A percentile compares a stretch with the other conserved stretches of the same genome.
Evolutionary conservation across 2,797 vertebrate species (phyloP).

Genomic region (Miichthys miiuy): DNA sequence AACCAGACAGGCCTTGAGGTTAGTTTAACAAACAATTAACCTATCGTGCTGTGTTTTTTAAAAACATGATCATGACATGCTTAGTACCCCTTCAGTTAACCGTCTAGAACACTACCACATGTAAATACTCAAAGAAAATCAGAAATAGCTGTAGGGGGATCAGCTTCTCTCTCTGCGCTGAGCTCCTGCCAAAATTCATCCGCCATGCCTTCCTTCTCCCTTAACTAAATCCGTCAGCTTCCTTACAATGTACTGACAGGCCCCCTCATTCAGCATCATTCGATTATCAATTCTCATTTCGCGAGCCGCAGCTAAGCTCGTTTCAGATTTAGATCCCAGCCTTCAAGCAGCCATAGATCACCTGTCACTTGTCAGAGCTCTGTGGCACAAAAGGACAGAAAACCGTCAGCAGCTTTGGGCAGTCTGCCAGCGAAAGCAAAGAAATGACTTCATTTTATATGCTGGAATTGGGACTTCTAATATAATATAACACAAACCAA

Average conservation of each 20-base stretch:
- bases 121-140: slow-evolving; percentile 70
- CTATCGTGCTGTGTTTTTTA: slow-evolving; percentile 22
- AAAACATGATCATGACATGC: slow-evolving; percentile 46
- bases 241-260: slow-evolving; percentile 80
- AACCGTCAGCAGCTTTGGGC: slow-evolving; percentile 63
- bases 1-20: slow-evolving; percentile 15
- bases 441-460: slow-evolving; percentile 70
- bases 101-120: slow-evolving; percentile 45
- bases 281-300: slow-evolving; percentile 85
- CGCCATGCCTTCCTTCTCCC: slow-evolving; percentile 77
- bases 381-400: slow-evolving; percentile 72
- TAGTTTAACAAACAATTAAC: slow-evolving; percentile 26
- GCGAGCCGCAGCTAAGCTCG: slow-evolving; percentile 69
- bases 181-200: slow-evolving; percentile 82
- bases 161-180: slow-evolving; percentile 62
- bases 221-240: slow-evolving; percentile 81
- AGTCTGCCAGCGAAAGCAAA: slow-evolving; percentile 56
- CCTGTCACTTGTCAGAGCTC: slow-evolving; percentile 77
- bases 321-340: slow-evolving; percentile 79
- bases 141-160: slow-evolving; percentile 73
- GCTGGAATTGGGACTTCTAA: slow-evolving; percentile 63
- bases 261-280: slow-evolving; percentile 82
- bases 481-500: slow-evolving; percentile 60
- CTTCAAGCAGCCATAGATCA: slow-evolving; percentile 80
- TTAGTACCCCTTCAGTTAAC: slow-evolving; percentile 36